Evolutionary conservation across 37 sponge, comb jelly and placozoan species (phyloP).

Genomic region (Cliona cf. orientalis): DNA sequence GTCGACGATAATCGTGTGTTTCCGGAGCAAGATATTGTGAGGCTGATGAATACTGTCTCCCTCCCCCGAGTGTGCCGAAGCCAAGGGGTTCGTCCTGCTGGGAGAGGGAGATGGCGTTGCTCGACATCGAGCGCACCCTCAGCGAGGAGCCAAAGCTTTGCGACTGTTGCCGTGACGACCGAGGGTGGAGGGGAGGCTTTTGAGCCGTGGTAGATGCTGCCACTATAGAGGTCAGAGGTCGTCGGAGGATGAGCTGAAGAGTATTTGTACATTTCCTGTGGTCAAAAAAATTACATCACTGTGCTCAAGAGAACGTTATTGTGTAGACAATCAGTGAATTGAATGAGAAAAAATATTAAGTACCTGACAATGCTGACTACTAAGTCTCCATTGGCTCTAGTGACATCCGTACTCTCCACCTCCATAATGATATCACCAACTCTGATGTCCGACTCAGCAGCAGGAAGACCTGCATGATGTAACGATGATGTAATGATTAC

Average conservation of each 20-base stretch:
- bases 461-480: constrained; percentile 48
- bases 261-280: constrained; percentile 47
- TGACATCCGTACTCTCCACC: constrained; percentile 66
- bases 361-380: constrained; percentile 36
- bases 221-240: too few species aligned
- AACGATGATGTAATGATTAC: neutral
- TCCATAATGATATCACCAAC: constrained; percentile 57
- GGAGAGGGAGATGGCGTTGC: too few species aligned
- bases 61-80: too few species aligned
- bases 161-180: neutral
- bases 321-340: too few species aligned
- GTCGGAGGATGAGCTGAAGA: neutral
- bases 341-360: too few species aligned
- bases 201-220: neutral
- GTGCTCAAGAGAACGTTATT: neutral
- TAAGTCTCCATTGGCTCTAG: constrained; percentile 29
- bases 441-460: constrained; percentile 36
- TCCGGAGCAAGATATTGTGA: neutral
- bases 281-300: neutral
- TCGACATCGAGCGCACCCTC: neutral
- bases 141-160: neutral
- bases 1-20: too few species aligned
- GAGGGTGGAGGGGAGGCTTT: neutral
- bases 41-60: neutral
- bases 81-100: too few species aligned